Evolutionary conservation across 2,888 invertebrate species (phyloP).

Genomic region (Palloptera scutellata): DNA sequence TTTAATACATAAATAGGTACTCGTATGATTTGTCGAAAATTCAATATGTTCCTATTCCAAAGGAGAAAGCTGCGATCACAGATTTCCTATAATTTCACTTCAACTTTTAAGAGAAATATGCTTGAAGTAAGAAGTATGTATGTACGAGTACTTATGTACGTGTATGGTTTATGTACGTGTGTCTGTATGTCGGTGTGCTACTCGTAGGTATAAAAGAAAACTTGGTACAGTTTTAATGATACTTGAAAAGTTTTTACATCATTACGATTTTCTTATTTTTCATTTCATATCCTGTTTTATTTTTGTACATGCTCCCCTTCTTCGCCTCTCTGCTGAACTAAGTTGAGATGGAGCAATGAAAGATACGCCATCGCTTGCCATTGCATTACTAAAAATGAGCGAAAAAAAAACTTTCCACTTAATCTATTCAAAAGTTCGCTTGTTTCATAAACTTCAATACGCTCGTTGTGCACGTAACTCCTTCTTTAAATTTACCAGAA

Average conservation of each 20-base stretch:
- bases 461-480: constrained; percentile 42
- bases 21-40: too few species aligned
- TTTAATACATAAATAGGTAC: too few species aligned
- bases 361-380: constrained; percentile 15
- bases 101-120: constrained; percentile 42
- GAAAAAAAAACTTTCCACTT: constrained; percentile 57
- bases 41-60: background rate
- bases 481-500: constrained; percentile 20
- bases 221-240: constrained; percentile 48
- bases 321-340: constrained; percentile 41
- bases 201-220: background rate
- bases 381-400: constrained; percentile 43
- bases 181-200: too few species aligned
- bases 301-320: background rate
- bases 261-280: constrained; percentile 48
- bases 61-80: background rate
- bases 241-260: constrained; percentile 54
- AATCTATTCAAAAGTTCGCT: constrained; percentile 52
- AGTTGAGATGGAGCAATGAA: constrained; percentile 9
- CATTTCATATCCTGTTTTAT: background rate
- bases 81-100: constrained; percentile 7
- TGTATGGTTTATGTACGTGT: too few species aligned
- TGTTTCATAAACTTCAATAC: constrained; percentile 59
- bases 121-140: too few species aligned
- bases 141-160: too few species aligned